Conservation (phyloP, 2,888 invertebrate genomes). For the Perizoma flavofasciatum region DNA sequence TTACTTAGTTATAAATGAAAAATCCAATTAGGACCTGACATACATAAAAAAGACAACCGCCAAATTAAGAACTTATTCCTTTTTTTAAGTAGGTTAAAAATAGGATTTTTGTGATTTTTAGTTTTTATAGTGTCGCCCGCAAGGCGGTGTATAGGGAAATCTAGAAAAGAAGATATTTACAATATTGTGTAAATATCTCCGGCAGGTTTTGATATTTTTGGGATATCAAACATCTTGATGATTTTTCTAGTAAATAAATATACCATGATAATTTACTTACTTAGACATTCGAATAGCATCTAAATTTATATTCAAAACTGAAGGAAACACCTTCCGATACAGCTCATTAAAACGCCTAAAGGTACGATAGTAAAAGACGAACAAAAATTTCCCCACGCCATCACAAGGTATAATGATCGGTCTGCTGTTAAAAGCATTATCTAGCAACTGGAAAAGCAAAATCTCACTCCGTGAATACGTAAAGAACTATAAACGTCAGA, state of each 20-base stretch:
- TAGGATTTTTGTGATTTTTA: conserved; percentile 1
- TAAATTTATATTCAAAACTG: conserved; percentile 28
- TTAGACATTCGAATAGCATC: conserved; percentile 28
- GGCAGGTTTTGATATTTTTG: too few species aligned
- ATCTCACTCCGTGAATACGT: conserved; percentile 77
- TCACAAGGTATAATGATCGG: conserved; percentile 74
- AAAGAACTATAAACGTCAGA: conserved; percentile 83
- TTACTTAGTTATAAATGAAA: too few species aligned
- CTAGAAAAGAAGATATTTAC: too few species aligned
- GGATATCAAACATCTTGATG: too few species aligned
- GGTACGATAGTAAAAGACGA: conserved; percentile 65
- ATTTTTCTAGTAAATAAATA: too few species aligned
- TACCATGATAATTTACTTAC: conserved; percentile 18
- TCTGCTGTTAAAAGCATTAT: conserved; percentile 76
- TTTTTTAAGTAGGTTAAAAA: not conserved
- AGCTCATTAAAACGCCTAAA: conserved; percentile 57
- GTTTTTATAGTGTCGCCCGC: too few species aligned
- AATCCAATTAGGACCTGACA: too few species aligned
- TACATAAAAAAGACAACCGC: too few species aligned
- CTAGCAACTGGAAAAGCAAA: conserved; percentile 69
- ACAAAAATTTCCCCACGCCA: conserved; percentile 77
- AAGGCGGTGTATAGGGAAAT: too few species aligned
- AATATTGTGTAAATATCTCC: too few species aligned
- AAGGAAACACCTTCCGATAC: conserved; percentile 57
- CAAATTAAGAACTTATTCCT: too few species aligned